Conservation (phyloP, 2,797 vertebrate species). For the Cirrhinus molitorella region DNA sequence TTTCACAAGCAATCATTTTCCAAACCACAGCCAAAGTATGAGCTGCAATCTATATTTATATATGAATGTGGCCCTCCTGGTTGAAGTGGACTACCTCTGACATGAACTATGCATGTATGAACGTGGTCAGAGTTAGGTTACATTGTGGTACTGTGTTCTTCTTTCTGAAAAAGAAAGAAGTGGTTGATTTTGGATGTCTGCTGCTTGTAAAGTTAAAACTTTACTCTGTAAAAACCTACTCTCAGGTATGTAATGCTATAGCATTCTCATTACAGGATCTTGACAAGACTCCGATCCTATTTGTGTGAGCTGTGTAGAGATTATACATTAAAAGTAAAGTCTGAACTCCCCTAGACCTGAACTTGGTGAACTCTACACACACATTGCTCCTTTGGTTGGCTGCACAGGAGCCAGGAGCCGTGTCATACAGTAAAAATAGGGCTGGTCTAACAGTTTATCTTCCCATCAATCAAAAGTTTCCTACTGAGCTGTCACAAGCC, state of each 20-base stretch:
- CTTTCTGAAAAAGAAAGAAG: neutral
- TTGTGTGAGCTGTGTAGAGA: neutral
- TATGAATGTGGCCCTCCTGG: neutral
- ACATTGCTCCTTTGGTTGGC: neutral
- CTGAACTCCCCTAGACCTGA: neutral
- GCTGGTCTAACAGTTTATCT: conserved; percentile 42
- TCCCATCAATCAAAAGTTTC: conserved; percentile 25
- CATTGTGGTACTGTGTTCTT: conserved; percentile 7
- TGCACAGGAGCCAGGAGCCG: neutral
- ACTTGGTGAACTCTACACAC: conserved; percentile 17
- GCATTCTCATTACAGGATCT: neutral
- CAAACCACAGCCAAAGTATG: conserved; percentile 16
- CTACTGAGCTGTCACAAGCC: neutral
- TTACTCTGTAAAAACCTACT: neutral
- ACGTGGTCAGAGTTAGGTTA: conserved; percentile 9
- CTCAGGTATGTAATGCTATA: neutral
- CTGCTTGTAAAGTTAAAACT: neutral
- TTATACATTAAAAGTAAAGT: conserved; percentile 14
- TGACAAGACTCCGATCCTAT: neutral
- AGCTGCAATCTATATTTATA: conserved; percentile 24
- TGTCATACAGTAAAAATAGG: conserved; percentile 51
- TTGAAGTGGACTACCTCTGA: conserved; percentile 17
- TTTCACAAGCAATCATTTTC: conserved; percentile 1
- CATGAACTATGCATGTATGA: conserved; percentile 20
- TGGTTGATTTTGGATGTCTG: neutral